These are phyloP conservation scores for Lordiphosa andalusiaca DNA, from an alignment of 2,888 invertebrate species.

Conservation along the genomic window DNA sequence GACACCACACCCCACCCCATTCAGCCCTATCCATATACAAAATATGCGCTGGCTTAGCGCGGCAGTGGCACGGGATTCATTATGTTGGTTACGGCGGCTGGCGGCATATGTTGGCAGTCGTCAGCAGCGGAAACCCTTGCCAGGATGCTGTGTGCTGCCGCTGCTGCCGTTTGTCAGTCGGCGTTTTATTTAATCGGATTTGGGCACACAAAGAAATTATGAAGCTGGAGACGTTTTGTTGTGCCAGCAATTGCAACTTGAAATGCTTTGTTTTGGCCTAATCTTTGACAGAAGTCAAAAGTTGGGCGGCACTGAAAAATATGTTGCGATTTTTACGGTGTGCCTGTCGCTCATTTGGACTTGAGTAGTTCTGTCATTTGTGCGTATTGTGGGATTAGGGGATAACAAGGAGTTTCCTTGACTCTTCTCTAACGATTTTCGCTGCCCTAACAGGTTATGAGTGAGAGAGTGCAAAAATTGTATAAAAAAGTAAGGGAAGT, in stretches of 20 bases:
- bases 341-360: slow-evolving; percentile 6
- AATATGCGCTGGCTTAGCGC: slow-evolving; percentile 40
- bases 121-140: slow-evolving; percentile 59
- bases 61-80: slow-evolving; percentile 37
- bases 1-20: slow-evolving; percentile 4
- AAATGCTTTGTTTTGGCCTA: slow-evolving; percentile 68
- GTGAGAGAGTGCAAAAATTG: too few species aligned
- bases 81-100: slow-evolving; percentile 51
- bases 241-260: slow-evolving; percentile 48
- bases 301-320: slow-evolving; percentile 59
- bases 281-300: slow-evolving; percentile 71
- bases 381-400: not conserved
- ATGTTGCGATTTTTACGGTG: slow-evolving; percentile 52
- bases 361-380: slow-evolving; percentile 6
- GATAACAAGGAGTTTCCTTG: too few species aligned
- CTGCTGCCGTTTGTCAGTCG: slow-evolving; percentile 27
- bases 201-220: slow-evolving; percentile 64
- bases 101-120: slow-evolving; percentile 70
- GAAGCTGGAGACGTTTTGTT: slow-evolving; percentile 48
- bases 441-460: too few species aligned
- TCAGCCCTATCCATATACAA: slow-evolving; percentile 11
- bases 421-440: too few species aligned
- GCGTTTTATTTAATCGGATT: slow-evolving; percentile 74
- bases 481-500: too few species aligned
- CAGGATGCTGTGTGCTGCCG: slow-evolving; percentile 70